Conservation (phyloP, 2,113 vertebrate species). For the Sylvia atricapilla region DNA sequence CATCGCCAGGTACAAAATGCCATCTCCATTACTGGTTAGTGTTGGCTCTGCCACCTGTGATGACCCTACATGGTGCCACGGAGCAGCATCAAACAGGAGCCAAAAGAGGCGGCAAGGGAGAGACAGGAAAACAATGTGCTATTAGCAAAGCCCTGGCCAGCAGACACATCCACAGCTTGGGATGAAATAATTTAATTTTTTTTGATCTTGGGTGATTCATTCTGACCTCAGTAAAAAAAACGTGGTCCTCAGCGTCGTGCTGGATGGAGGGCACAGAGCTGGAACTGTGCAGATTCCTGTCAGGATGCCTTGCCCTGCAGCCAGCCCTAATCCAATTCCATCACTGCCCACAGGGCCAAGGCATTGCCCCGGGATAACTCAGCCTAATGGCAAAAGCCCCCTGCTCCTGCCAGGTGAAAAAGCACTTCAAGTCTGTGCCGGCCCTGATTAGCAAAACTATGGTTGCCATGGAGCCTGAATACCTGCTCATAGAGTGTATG, state of each 20-base stretch:
- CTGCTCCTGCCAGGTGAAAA: neutral
- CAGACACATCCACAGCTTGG: neutral
- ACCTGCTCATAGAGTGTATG: neutral
- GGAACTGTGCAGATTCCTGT: neutral
- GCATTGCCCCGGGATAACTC: neutral
- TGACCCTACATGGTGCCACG: fast-evolving
- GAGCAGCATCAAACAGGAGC: neutral
- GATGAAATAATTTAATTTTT: neutral
- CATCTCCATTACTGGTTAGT: neutral
- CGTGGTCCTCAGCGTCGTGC: neutral
- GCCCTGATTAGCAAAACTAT: conserved; percentile 29
- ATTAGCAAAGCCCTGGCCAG: neutral
- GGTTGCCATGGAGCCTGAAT: conserved; percentile 25
- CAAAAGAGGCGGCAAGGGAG: neutral
- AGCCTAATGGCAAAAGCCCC: neutral
- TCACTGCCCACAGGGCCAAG: neutral
- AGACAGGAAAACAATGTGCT: neutral
- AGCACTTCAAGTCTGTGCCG: neutral
- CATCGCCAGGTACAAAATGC: neutral
- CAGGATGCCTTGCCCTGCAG: neutral
- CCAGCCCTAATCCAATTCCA: neutral
- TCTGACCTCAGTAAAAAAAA: neutral
- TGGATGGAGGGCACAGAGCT: neutral
- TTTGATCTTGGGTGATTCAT: neutral
- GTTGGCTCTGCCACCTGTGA: neutral